Evolutionary conservation across 2,797 vertebrate species (phyloP), one percentile per base, ranked within the genome.

Genomic region (Borostomias antarcticus): DNA sequence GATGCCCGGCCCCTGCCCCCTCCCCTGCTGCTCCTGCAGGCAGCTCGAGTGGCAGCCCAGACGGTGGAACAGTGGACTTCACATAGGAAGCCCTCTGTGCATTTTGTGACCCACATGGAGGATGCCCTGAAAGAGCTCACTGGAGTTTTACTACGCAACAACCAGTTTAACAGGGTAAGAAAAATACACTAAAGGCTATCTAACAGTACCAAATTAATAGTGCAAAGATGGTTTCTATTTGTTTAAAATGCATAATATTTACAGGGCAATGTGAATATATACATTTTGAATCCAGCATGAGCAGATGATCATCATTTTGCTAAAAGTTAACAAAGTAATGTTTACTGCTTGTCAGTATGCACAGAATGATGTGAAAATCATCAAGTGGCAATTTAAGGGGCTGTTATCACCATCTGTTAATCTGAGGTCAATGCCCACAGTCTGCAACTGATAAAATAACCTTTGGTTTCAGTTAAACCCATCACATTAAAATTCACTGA

Each of bases 71-170:
- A 74, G 1, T 70, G 76, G 71, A 75, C 68, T 28, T 69, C 69
- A 1, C 73, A 57, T 48, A 62, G 65, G 51, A 47, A 35, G 33
- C 80, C 73, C 7, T 75, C 78, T 0, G 63, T 0, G 1, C 69
- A 75, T 51, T 80, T 83, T 13, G 23, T 11, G 60, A 70, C 47
- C 0, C 66, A 40, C 0, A 69, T 89, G 62, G 85, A 88, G 21
- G 80, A 70, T 33, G 50, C 74, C 0, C 71, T 92, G 73, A 82
- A 51, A 69, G 70, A 86, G 67, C 68, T 93, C 71, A 82, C 74
- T 0, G 54, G 26, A 53, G 56, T 79, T 53, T 73, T 92, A 81
- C 74, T 91, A n/a, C 74, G 37, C 58, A 50, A 68, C 3, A 52
- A 62, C 50, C 77, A 62, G 56, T 60, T 72, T 51, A 43, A 76